These are phyloP conservation scores for Porites evermanni DNA, from an alignment of 92 coral and sea anemone species.

Conservation along the genomic window DNA sequence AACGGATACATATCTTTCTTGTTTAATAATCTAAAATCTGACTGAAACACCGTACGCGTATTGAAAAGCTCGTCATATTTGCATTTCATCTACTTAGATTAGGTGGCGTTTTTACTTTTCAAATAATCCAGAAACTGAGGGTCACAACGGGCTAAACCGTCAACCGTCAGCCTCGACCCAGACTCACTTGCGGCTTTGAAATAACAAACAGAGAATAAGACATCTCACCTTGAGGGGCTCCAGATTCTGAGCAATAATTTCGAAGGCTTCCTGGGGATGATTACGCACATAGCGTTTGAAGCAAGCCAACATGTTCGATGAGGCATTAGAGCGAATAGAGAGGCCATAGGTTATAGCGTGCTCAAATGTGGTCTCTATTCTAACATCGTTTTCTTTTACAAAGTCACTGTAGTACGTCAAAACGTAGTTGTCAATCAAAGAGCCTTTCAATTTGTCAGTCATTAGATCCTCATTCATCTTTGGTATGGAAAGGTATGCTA, in stretches of 20 bases:
- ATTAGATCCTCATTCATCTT: constrained; percentile 81
- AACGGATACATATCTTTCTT: no score
- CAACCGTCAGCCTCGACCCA: no score
- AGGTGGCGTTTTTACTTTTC: no score
- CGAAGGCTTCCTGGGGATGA: constrained; percentile 96
- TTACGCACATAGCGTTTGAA: constrained; percentile 87
- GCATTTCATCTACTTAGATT: no score
- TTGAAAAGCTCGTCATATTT: no score
- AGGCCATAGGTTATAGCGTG: constrained; percentile 96
- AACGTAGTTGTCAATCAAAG: constrained; percentile 95
- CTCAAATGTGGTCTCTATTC: constrained; percentile 87
- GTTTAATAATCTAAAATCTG: no score
- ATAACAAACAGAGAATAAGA: no score
- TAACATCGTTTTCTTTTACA: constrained; percentile 68
- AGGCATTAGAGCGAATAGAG: constrained; percentile 67
- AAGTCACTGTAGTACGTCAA: constrained; percentile 88
- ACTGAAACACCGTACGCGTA: no score
- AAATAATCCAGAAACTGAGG: no score
- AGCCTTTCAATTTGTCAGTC: constrained; percentile 64
- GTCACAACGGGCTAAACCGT: no score
- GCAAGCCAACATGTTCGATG: constrained; percentile 70
- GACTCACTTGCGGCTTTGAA: no score
- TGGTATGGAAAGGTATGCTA: constrained; percentile 79
- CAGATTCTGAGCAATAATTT: constrained; percentile 85
- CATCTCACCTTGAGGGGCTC: constrained; percentile 89